Percentiles rank a stretch among this genome's conserved stretches.
Evolutionary conservation across 2,888 invertebrate genomes (phyloP).

Genomic region (Danaus chrysippus): DNA sequence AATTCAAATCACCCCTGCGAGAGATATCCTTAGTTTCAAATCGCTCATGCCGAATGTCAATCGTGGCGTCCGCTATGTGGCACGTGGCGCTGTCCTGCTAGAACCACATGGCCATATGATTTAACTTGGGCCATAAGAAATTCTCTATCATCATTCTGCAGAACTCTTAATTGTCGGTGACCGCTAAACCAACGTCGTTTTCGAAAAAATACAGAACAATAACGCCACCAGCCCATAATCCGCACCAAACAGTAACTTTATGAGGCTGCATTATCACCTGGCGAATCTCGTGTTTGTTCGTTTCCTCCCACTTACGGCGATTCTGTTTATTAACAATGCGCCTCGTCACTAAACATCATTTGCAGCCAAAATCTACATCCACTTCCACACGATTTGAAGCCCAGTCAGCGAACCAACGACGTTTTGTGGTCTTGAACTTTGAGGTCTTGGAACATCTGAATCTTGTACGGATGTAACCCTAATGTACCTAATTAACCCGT

Average conservation of each 20-base stretch:
- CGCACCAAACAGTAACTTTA: conserved; percentile 10
- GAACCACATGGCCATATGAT: conserved; percentile 23
- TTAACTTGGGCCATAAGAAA: conserved; percentile 26
- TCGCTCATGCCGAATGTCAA: conserved; percentile 29
- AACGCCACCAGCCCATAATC: conserved; percentile 5
- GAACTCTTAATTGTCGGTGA: conserved; percentile 14
- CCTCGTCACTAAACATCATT: conserved; percentile 14
- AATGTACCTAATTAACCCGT: background rate
- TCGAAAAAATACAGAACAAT: conserved; percentile 21
- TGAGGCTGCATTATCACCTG: background rate
- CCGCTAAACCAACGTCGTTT: conserved; percentile 14
- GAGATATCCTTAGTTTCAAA: conserved; percentile 25
- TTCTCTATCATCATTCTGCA: conserved; percentile 17
- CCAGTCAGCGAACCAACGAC: background rate
- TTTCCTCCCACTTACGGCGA: too few species aligned
- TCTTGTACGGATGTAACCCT: conserved; percentile 15
- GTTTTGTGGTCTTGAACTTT: conserved; percentile 4
- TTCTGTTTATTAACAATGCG: background rate
- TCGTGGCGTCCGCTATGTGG: conserved; percentile 22
- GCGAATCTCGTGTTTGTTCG: too few species aligned
- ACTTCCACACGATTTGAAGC: background rate
- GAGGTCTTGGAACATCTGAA: conserved; percentile 11
- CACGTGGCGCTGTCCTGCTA: conserved; percentile 20
- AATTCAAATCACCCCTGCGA: conserved; percentile 11
- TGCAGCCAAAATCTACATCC: conserved; percentile 13